Conservation (phyloP, 1,140 invertebrate species). For the Danaus melanippus region DNA sequence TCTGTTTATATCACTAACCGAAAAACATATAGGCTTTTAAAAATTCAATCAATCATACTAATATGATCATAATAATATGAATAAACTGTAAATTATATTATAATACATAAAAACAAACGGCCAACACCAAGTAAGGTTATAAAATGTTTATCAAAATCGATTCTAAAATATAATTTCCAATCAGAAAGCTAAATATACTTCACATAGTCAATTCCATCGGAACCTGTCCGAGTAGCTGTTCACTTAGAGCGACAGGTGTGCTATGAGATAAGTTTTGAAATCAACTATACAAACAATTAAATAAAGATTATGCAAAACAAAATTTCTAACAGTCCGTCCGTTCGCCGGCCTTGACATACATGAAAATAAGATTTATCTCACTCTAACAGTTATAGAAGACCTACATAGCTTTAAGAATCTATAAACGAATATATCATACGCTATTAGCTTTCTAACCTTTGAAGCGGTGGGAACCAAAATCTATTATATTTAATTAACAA, state of each 20-base stretch:
- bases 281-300: conserved; percentile 51
- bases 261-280: conserved; percentile 29
- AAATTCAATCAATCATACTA: no score
- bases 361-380: conserved; percentile 12
- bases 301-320: conserved; percentile 55
- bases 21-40: no score
- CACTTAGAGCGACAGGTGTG: conserved; percentile 21
- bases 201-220: conserved; percentile 3
- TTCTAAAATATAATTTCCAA: conserved; percentile 7
- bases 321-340: conserved; percentile 13
- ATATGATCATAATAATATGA: no score
- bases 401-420: conserved; percentile 1
- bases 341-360: conserved; percentile 26
- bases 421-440: no score
- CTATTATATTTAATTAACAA: no score
- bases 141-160: no score
- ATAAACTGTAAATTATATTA: no score
- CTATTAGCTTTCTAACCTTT: no score
- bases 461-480: no score
- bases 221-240: conserved; percentile 17
- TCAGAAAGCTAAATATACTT: conserved; percentile 14
- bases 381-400: conserved; percentile 2
- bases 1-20: no score
- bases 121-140: no score
- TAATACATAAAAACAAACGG: no score